Evolutionary conservation across 1,140 invertebrate species (phyloP).

Genomic region (Tigriopus japonicus): DNA sequence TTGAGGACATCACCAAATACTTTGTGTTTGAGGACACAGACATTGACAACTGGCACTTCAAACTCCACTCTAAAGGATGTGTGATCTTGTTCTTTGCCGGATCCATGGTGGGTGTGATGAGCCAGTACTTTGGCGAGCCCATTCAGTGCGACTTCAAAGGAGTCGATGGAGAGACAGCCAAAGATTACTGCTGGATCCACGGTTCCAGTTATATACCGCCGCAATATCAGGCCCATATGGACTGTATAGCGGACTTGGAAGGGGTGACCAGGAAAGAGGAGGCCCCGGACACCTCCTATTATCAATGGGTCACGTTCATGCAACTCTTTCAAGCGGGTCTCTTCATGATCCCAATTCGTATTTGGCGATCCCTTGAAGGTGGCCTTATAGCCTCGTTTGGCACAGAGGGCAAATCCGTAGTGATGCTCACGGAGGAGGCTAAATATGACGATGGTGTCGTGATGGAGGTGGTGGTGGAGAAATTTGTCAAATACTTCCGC

Average conservation of each 20-base stretch:
- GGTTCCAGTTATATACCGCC: constrained; percentile 2
- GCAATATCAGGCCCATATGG: constrained; percentile 9
- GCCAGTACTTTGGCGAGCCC: constrained; percentile 12
- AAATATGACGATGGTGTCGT: constrained; percentile 11
- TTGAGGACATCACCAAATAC: constrained; percentile 9
- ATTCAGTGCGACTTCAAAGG: constrained; percentile 13
- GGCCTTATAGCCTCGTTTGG: constrained; percentile 9
- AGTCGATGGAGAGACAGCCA: constrained; percentile 1
- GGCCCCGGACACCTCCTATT: constrained; percentile 4
- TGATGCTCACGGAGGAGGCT: constrained; percentile 12
- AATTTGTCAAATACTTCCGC: constrained; percentile 11
- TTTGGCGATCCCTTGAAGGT: constrained; percentile 6
- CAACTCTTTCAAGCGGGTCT: constrained; percentile 5
- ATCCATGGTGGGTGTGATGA: constrained; percentile 5
- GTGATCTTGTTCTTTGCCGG: constrained; percentile 2
- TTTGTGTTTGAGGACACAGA: constrained; percentile 9
- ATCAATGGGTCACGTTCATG: constrained; percentile 11
- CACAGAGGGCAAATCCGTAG: neutral
- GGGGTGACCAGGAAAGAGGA: neutral
- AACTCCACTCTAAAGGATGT: constrained; percentile 3
- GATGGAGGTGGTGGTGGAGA: constrained; percentile 3
- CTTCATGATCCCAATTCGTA: neutral
- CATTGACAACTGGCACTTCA: constrained; percentile 15
- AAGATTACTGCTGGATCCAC: constrained; percentile 13
- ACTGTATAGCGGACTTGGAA: constrained; percentile 5